Conservation (phyloP, 2,888 invertebrate genomes). For the Sericinus montela region DNA sequence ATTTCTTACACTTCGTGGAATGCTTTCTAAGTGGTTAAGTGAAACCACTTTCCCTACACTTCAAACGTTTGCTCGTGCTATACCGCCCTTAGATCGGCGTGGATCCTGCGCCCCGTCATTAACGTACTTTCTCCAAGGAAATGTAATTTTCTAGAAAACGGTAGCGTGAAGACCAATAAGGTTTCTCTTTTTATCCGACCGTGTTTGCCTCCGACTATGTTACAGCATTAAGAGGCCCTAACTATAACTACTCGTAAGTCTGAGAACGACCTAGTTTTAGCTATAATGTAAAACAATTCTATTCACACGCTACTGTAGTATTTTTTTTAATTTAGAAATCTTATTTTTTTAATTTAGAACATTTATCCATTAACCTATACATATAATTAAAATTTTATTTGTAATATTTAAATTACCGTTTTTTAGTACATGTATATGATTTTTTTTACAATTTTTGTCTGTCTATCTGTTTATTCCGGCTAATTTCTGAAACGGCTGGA, state of each 20-base stretch:
- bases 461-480: no score
- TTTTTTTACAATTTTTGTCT: no score
- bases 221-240: constrained; percentile 57
- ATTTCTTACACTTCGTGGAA: constrained; percentile 14
- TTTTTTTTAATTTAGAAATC: neutral
- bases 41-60: constrained; percentile 26
- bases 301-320: constrained; percentile 29
- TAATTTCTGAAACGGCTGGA: no score
- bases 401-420: no score
- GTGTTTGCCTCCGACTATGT: constrained; percentile 56
- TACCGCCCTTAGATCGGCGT: constrained; percentile 55
- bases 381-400: no score
- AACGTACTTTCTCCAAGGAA: constrained; percentile 72
- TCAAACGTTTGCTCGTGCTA: constrained; percentile 41
- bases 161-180: constrained; percentile 65
- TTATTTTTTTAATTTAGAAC: no score
- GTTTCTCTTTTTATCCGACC: constrained; percentile 70
- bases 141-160: constrained; percentile 77
- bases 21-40: constrained; percentile 39
- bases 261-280: constrained; percentile 52
- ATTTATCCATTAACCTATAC: no score
- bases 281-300: constrained; percentile 41
- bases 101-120: constrained; percentile 67
- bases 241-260: constrained; percentile 41
- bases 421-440: no score